Conservation (phyloP, 2,797 vertebrate genomes). For the Sylvilagus floridanus region DNA sequence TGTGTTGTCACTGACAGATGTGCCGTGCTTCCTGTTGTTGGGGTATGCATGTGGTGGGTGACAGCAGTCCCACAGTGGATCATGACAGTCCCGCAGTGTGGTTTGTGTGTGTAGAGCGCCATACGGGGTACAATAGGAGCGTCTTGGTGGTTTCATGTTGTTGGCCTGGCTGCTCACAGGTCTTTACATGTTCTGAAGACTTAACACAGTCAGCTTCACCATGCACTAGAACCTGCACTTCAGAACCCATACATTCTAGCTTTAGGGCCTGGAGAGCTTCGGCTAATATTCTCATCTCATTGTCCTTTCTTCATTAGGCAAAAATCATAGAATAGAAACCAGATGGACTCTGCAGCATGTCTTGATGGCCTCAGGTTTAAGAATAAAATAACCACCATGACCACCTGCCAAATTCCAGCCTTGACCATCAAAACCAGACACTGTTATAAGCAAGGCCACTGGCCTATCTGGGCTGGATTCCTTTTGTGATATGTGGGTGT, state of each 20-base stretch:
- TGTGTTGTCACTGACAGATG: background rate
- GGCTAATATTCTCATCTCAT: background rate
- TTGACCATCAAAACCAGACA: conserved; percentile 23
- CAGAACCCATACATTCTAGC: background rate
- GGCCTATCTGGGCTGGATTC: conserved; percentile 37
- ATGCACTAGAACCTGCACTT: background rate
- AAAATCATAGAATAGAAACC: background rate
- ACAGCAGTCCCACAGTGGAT: background rate
- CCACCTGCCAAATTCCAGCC: conserved; percentile 6
- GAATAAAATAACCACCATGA: conserved; percentile 9
- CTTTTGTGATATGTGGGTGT: background rate
- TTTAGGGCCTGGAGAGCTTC: background rate
- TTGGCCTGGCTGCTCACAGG: background rate
- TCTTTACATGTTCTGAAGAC: background rate
- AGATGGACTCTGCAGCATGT: background rate
- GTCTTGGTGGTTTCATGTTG: background rate
- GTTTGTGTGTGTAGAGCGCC: background rate
- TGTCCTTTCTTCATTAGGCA: conserved; percentile 2
- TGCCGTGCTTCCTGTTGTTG: background rate
- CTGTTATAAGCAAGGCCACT: background rate
- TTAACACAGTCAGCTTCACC: background rate
- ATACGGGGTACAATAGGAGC: background rate
- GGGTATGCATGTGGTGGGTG: background rate
- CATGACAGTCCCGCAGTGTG: background rate
- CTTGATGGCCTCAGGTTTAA: background rate